These are phyloP conservation scores for Cyprinodon diabolis DNA, from an alignment of 2,797 vertebrate genomes.

Conservation along the genomic window DNA sequence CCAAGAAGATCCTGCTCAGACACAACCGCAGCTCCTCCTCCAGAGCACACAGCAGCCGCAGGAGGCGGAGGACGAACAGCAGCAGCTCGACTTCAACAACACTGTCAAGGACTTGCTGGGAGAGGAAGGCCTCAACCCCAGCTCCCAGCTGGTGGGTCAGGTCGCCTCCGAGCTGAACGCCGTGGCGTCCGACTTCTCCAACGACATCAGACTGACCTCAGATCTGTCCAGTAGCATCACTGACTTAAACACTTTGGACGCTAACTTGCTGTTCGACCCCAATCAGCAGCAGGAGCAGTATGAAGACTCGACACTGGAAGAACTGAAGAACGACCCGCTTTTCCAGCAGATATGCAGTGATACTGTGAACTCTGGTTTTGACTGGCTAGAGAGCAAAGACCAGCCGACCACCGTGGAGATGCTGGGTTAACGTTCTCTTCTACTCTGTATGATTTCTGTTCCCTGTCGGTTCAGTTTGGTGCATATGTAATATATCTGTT, in stretches of 20 bases:
- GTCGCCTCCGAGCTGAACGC: constrained; percentile 92
- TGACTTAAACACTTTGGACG: constrained; percentile 97
- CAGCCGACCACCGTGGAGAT: constrained; percentile 98
- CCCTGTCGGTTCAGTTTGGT: constrained; percentile 77
- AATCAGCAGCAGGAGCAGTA: constrained; percentile 98
- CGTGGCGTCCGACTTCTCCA: constrained; percentile 93
- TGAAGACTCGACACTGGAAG: constrained; percentile 99
- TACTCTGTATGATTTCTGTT: constrained; percentile 76
- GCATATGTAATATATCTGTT: constrained; percentile 80
- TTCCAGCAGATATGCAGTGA: constrained; percentile 99
- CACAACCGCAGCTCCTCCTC: constrained; percentile 76
- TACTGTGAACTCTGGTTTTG: constrained; percentile 96
- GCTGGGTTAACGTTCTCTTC: constrained; percentile 89
- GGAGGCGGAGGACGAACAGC: constrained; percentile 76
- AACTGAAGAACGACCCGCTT: constrained; percentile 98
- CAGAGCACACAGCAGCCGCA: constrained; percentile 80
- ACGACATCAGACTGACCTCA: constrained; percentile 94
- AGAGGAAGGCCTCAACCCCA: constrained; percentile 92
- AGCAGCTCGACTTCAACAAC: constrained; percentile 94
- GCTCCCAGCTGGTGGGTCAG: constrained; percentile 94
- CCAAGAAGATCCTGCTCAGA: constrained; percentile 69
- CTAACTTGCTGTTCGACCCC: constrained; percentile 98
- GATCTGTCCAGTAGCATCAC: constrained; percentile 99
- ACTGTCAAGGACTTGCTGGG: constrained; percentile 97
- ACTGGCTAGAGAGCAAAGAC: constrained; percentile 99